Conservation (phyloP, 2,113 vertebrate species). For the Globicephala melas region DNA sequence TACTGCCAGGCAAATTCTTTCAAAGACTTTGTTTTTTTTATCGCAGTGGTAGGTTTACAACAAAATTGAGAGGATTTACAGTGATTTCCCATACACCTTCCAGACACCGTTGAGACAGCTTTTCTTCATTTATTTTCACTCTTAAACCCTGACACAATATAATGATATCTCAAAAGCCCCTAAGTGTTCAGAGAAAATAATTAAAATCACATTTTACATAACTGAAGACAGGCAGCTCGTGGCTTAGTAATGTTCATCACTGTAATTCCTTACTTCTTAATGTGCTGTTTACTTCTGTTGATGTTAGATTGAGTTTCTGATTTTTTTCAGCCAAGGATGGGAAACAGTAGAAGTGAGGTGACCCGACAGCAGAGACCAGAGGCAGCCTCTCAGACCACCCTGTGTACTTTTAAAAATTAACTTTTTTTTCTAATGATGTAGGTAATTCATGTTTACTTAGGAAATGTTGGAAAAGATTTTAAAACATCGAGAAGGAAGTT, state of each 20-base stretch:
- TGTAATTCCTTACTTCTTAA: neutral
- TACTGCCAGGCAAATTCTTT: neutral
- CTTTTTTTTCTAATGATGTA: neutral
- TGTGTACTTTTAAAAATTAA: neutral
- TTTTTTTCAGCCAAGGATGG: neutral
- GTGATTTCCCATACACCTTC: neutral
- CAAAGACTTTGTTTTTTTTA: neutral
- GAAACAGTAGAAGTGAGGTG: neutral
- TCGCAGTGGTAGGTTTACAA: neutral
- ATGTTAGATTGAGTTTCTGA: neutral
- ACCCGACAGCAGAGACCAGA: accelerated
- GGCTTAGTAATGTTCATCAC: neutral
- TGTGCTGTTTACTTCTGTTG: neutral
- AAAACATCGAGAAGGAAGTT: neutral
- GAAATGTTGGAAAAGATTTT: neutral
- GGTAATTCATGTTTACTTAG: neutral
- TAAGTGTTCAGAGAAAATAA: neutral
- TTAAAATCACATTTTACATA: neutral
- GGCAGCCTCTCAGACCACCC: neutral
- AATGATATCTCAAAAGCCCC: neutral
- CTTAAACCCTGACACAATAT: neutral
- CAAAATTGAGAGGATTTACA: neutral
- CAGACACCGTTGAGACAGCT: neutral
- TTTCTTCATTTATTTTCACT: neutral
- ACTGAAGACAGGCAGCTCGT: neutral